Conservation (phyloP, 1,140 invertebrate species). For the Brachionus rubens region DNA sequence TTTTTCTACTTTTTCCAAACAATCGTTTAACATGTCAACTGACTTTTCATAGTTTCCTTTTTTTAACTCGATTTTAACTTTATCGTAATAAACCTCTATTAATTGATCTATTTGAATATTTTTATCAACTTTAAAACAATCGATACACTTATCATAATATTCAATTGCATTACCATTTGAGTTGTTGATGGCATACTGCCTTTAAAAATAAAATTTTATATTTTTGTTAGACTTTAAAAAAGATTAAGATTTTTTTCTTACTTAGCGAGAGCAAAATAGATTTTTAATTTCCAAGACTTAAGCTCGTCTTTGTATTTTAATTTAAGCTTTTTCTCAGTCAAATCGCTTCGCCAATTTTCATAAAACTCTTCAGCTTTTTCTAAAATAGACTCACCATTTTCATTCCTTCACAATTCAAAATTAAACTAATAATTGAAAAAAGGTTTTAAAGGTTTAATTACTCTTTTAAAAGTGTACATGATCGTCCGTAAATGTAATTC, state of each 20-base stretch:
- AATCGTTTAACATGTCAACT: slow-evolving; percentile 7
- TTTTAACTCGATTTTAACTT: slow-evolving; percentile 9
- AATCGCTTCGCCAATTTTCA: not conserved
- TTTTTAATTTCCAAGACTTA: not conserved
- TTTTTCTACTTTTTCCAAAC: not conserved
- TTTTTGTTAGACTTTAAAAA: not conserved
- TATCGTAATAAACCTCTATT: not conserved
- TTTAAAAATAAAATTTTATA: not conserved
- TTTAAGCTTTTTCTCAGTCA: not conserved
- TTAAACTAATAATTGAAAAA: no score
- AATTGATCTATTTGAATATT: not conserved
- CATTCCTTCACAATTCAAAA: slow-evolving; percentile 5
- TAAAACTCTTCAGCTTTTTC: not conserved
- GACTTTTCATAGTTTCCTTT: slow-evolving; percentile 19
- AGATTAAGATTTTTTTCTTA: not conserved
- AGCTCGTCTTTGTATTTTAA: slow-evolving; percentile 21
- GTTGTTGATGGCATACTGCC: not conserved
- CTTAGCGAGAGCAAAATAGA: slow-evolving; percentile 22
- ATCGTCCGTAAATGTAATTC: slow-evolving; percentile 4
- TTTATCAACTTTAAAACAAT: not conserved
- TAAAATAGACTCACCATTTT: not conserved
- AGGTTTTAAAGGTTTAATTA: no score
- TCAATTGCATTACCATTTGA: not conserved
- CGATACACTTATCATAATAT: slow-evolving; percentile 23
- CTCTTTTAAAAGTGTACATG: slow-evolving; percentile 15